Percentiles rank a stretch among this genome's conserved stretches.
phyloP scores from a whole-genome alignment of 1,140 invertebrate species.

The Bactericera cockerelli region DNA sequence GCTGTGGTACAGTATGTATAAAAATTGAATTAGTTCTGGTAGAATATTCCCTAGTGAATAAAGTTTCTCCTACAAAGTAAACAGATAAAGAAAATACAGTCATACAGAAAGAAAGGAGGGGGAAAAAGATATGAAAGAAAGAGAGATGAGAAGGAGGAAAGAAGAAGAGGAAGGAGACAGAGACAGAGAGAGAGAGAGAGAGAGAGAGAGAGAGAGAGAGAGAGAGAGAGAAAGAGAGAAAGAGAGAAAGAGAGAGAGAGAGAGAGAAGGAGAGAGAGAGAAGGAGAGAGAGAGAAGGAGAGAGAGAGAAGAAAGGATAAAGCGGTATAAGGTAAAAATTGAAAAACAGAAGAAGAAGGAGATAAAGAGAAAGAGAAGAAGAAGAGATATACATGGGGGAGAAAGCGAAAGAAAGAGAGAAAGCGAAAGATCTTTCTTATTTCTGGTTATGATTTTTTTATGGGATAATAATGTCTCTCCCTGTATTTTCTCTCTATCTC shows the following conservation, averaged over 20 bases:
- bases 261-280: not conserved
- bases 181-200: not conserved
- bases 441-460: too few species aligned
- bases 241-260: not conserved
- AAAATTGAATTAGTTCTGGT: too few species aligned
- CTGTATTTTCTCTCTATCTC: too few species aligned
- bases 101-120: too few species aligned
- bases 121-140: too few species aligned
- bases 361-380: conserved; percentile 1
- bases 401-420: conserved; percentile 16
- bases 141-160: not conserved
- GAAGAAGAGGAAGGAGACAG: not conserved
- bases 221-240: not conserved
- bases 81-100: too few species aligned
- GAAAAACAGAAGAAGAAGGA: not conserved
- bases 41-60: too few species aligned
- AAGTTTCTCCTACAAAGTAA: too few species aligned
- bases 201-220: not conserved
- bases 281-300: not conserved
- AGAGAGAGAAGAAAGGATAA: not conserved
- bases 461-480: too few species aligned
- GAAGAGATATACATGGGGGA: conserved; percentile 1
- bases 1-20: too few species aligned
- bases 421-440: too few species aligned
- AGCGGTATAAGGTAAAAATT: not conserved